Evolutionary conservation across 2,888 invertebrate species (phyloP).

Genomic region (Agriopis marginaria): DNA sequence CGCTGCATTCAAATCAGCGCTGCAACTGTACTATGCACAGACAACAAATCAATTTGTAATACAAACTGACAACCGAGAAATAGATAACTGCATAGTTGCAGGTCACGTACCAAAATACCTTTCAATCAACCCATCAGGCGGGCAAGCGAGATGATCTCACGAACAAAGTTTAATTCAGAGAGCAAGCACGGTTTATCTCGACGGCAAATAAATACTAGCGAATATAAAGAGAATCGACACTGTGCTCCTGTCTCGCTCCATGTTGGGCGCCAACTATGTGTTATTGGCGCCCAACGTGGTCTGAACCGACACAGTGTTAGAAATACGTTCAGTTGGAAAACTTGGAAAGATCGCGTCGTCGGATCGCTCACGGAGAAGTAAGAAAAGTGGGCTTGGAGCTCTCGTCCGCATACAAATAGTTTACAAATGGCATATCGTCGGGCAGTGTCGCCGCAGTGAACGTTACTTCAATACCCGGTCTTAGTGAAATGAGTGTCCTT

Average conservation of each 20-base stretch:
- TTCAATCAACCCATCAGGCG: conserved; percentile 73
- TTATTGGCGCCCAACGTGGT: conserved; percentile 31
- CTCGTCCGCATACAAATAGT: conserved; percentile 86
- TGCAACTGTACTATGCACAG: conserved; percentile 31
- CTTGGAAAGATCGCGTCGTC: conserved; percentile 52
- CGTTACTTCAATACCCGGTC: conserved; percentile 36
- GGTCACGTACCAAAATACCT: conserved; percentile 69
- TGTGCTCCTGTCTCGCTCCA: conserved; percentile 26
- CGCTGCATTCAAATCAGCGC: conserved; percentile 29
- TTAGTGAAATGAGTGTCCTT: conserved; percentile 45
- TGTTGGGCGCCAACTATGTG: conserved; percentile 32
- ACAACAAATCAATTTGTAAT: conserved; percentile 43
- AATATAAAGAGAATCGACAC: conserved; percentile 55
- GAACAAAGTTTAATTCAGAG: conserved; percentile 68
- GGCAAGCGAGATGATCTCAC: conserved; percentile 59
- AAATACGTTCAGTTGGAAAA: conserved; percentile 53
- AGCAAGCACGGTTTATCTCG: conserved; percentile 64
- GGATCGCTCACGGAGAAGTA: conserved; percentile 75
- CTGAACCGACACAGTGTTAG: conserved; percentile 46
- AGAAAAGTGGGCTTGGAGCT: conserved; percentile 79
- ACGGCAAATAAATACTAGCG: conserved; percentile 67
- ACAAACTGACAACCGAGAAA: conserved; percentile 36
- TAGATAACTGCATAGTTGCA: conserved; percentile 46
- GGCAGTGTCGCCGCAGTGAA: conserved; percentile 57
- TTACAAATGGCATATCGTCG: conserved; percentile 81